Percentiles rank a stretch among this genome's conserved stretches.
These are phyloP conservation scores for mouse (Mus musculus) DNA, from an alignment of 2,113 vertebrate genomes.

Conservation along the genomic window DNA sequence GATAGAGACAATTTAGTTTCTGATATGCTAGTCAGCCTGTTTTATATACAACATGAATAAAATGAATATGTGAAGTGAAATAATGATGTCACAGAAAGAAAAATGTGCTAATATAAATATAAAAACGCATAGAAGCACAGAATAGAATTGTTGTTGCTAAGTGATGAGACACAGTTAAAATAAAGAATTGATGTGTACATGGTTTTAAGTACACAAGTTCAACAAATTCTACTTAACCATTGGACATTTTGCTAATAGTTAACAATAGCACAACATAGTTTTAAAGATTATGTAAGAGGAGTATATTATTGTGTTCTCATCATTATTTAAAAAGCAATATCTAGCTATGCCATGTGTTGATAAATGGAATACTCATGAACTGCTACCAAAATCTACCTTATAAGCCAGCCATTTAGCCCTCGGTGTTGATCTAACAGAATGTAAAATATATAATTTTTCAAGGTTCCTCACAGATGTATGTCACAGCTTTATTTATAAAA, in stretches of 20 bases:
- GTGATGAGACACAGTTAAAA: too few species aligned
- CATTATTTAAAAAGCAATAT: too few species aligned
- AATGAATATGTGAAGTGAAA: neutral
- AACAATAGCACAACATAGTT: too few species aligned
- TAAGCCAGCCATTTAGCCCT: neutral
- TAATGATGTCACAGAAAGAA: neutral
- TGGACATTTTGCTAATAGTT: too few species aligned
- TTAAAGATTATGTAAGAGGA: too few species aligned
- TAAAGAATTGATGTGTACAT: neutral
- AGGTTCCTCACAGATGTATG: neutral
- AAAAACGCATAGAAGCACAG: neutral
- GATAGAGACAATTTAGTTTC: neutral
- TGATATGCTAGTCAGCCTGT: neutral
- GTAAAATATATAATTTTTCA: neutral
- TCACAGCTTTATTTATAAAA: neutral
- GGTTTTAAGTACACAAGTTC: neutral
- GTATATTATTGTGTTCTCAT: too few species aligned
- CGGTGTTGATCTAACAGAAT: neutral
- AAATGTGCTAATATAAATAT: neutral
- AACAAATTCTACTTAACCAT: too few species aligned
- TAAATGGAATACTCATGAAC: neutral
- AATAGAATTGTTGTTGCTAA: neutral
- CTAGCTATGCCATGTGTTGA: too few species aligned
- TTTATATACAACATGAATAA: neutral
- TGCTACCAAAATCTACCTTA: neutral